Evolutionary conservation across 2,113 vertebrate species (phyloP).

Genomic region (Microtus pennsylvanicus): DNA sequence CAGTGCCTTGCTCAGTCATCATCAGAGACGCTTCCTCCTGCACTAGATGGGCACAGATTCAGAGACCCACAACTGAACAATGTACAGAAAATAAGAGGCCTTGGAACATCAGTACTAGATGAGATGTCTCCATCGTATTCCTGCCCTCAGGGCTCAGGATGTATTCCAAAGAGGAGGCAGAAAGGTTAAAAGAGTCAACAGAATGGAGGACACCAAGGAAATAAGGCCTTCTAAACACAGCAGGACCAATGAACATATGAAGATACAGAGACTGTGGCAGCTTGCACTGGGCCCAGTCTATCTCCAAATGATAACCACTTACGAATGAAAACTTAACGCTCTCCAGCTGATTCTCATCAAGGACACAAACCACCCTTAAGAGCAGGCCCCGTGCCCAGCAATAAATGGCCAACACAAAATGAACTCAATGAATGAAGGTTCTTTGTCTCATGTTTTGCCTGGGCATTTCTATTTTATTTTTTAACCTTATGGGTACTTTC

Average conservation of each 20-base stretch:
- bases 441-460: not conserved
- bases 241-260: not conserved
- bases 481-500: not conserved
- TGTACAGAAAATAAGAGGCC: not conserved
- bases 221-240: not conserved
- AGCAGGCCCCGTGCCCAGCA: not conserved
- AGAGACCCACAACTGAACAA: not conserved
- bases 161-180: not conserved
- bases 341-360: not conserved
- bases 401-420: not conserved
- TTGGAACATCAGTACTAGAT: not conserved
- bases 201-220: not conserved
- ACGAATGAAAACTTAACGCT: not conserved
- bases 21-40: not conserved
- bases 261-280: not conserved
- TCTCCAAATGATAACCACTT: not conserved
- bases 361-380: not conserved
- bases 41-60: not conserved
- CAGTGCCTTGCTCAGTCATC: not conserved
- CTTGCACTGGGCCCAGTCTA: not conserved
- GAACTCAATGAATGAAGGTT: not conserved
- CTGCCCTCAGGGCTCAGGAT: not conserved
- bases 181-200: not conserved
- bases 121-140: not conserved
- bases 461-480: not conserved